Percentiles rank a stretch among this genome's conserved stretches.
These are phyloP conservation scores for Orchesella cincta DNA, from an alignment of 1,140 invertebrate species.

Conservation along the genomic window DNA sequence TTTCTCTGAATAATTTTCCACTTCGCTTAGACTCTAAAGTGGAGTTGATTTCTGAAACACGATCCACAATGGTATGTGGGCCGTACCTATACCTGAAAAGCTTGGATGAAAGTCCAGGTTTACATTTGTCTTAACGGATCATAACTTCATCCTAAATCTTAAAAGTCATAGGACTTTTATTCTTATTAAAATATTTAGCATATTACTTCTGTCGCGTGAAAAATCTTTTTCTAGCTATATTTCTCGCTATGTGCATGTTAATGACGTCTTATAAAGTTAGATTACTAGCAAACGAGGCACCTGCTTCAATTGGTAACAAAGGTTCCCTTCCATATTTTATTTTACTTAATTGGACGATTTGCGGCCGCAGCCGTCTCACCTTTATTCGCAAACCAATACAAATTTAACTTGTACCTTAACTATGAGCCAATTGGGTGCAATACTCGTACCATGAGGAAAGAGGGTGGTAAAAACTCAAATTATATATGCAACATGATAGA, in stretches of 20 bases:
- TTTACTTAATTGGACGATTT: too few species aligned
- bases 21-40: neutral
- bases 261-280: neutral
- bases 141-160: neutral
- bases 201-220: neutral
- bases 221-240: neutral
- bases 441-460: too few species aligned
- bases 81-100: neutral
- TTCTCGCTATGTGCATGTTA: neutral
- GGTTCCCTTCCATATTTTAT: too few species aligned
- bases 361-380: too few species aligned
- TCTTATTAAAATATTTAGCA: neutral
- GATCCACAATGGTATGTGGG: neutral
- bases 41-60: neutral
- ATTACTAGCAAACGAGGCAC: neutral
- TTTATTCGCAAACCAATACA: too few species aligned
- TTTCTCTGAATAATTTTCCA: neutral
- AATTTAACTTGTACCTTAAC: too few species aligned
- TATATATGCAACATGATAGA: too few species aligned
- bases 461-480: too few species aligned
- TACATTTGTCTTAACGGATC: neutral
- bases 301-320: neutral
- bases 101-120: neutral
- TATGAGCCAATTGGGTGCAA: too few species aligned
- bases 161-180: neutral